These are phyloP conservation scores for Brachionus rotundiformis DNA, from an alignment of 1,140 invertebrate species.

Conservation along the genomic window DNA sequence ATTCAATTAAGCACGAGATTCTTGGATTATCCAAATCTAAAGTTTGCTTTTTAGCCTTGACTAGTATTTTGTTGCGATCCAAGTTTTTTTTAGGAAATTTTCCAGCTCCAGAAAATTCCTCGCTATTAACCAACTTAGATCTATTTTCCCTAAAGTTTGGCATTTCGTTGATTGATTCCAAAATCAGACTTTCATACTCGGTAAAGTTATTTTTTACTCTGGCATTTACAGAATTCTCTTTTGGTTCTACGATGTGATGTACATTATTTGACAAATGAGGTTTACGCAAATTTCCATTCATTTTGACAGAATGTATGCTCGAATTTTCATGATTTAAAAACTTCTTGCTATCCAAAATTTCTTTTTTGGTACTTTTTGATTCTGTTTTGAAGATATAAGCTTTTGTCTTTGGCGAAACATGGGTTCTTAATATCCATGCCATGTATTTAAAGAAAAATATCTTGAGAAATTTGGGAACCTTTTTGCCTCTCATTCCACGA, in stretches of 20 bases:
- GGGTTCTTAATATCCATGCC: conserved; percentile 66
- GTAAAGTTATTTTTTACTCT: not conserved
- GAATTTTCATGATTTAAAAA: not conserved
- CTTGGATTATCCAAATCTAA: not conserved
- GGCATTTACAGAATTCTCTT: not conserved
- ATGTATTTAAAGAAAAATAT: conserved; percentile 70
- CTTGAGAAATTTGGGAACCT: conserved; percentile 73
- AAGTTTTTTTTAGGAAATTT: not conserved
- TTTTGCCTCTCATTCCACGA: conserved; percentile 75
- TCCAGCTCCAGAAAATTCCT: not conserved
- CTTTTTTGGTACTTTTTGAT: not conserved
- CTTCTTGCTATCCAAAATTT: not conserved
- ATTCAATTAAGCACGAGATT: not conserved
- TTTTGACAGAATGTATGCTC: not conserved
- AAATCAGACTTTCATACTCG: not conserved
- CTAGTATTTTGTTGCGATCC: not conserved
- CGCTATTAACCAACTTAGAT: not conserved
- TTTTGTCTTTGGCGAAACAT: conserved; percentile 58
- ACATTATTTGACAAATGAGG: not conserved
- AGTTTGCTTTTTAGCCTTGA: conserved; percentile 8
- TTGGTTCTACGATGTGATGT: not conserved
- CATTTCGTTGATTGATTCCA: not conserved
- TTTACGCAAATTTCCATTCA: not conserved
- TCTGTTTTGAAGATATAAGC: not conserved
- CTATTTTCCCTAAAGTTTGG: not conserved